Evolutionary conservation across 2,113 vertebrate genomes (phyloP).

Genomic region (Nicator chloris): DNA sequence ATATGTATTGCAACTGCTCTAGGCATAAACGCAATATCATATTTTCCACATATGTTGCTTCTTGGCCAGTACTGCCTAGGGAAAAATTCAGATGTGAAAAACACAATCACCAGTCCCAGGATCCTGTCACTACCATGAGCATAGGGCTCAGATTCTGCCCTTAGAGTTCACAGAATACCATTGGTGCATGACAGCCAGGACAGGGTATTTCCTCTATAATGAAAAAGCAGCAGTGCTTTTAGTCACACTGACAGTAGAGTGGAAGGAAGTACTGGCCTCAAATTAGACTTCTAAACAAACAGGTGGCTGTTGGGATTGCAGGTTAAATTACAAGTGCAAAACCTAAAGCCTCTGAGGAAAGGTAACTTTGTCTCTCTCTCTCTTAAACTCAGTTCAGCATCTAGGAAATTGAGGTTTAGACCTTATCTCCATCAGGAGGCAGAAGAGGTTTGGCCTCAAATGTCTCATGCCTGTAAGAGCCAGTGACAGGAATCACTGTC

Average conservation of each 20-base stretch:
- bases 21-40: not conserved
- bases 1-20: not conserved
- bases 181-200: rapidly evolving
- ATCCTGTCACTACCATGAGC: not conserved
- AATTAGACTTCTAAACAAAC: not conserved
- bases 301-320: not conserved
- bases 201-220: not conserved
- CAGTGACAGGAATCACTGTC: not conserved
- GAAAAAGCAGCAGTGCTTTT: not conserved
- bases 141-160: not conserved
- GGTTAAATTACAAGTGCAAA: not conserved
- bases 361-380: not conserved
- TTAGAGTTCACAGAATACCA: not conserved
- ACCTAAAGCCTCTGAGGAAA: not conserved
- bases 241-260: not conserved
- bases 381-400: not conserved
- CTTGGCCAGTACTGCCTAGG: not conserved
- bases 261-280: not conserved
- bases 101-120: not conserved
- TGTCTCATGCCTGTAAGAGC: not conserved
- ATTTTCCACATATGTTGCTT: not conserved
- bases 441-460: not conserved
- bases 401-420: not conserved
- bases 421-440: not conserved
- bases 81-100: not conserved